These are phyloP conservation scores for Aurelia sp. DNA, from an alignment of 30 jellyfish, hydroid and myxozoan genomes.

Conservation along the genomic window DNA sequence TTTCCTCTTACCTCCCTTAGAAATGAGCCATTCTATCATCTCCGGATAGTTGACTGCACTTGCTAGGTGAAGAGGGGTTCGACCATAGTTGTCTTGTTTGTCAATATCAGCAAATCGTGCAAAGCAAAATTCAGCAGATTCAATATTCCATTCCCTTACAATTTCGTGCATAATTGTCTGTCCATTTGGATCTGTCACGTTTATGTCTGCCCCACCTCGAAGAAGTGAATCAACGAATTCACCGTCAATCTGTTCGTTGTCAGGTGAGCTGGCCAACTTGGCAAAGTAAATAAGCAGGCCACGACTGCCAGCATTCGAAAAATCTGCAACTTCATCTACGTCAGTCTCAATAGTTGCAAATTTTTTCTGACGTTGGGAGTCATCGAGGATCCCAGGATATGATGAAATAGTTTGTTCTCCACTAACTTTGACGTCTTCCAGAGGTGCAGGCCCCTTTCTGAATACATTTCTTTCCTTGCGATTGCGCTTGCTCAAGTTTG, in stretches of 20 bases:
- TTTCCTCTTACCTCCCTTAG: conserved; percentile 70
- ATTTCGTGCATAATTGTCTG: conserved; percentile 92
- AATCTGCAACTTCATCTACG: no score
- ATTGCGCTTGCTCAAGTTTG: conserved; percentile 18
- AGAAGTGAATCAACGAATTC: conserved; percentile 84
- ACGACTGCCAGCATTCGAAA: conserved; percentile 63
- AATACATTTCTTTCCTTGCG: conserved; percentile 14
- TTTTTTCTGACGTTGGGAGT: not conserved
- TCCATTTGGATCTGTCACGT: conserved; percentile 86
- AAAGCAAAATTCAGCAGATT: conserved; percentile 73
- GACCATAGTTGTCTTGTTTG: conserved; percentile 76
- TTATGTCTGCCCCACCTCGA: conserved; percentile 87
- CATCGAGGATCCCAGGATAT: conserved; percentile 55
- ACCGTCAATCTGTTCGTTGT: conserved; percentile 64
- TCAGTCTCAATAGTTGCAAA: not conserved
- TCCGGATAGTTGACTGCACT: conserved; percentile 82
- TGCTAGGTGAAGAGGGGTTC: conserved; percentile 96
- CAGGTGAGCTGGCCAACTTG: conserved; percentile 58
- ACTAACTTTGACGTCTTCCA: conserved; percentile 57
- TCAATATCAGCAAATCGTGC: conserved; percentile 80
- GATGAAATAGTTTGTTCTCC: conserved; percentile 33
- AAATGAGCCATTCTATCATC: conserved; percentile 81
- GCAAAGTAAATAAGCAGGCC: conserved; percentile 86
- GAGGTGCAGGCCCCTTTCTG: conserved; percentile 86
- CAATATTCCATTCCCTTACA: conserved; percentile 85